Conservation (phyloP, 2,113 vertebrate genomes). For the Microcebus griseorufus region DNA sequence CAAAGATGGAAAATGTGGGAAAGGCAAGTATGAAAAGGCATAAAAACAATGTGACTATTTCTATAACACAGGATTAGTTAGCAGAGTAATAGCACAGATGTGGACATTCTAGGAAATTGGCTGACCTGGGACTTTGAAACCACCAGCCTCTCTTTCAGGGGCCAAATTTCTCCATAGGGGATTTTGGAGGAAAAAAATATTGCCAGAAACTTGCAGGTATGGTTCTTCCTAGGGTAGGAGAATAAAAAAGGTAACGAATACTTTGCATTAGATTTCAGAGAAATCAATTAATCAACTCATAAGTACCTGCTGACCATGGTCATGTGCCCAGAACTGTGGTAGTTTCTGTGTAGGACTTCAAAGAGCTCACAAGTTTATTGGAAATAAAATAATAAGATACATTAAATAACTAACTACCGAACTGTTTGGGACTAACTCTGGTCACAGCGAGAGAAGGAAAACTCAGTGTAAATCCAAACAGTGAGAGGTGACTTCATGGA, state of each 20-base stretch:
- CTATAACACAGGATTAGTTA: not conserved
- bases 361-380: not conserved
- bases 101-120: not conserved
- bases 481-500: not conserved
- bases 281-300: not conserved
- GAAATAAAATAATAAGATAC: not conserved
- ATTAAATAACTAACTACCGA: not conserved
- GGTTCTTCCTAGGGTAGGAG: not conserved
- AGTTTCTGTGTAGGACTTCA: not conserved
- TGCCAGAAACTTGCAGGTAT: not conserved
- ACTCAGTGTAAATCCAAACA: not conserved
- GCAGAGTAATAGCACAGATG: not conserved
- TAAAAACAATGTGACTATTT: not conserved
- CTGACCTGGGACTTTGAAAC: slow-evolving; percentile 11
- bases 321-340: not conserved
- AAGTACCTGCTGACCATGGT: not conserved
- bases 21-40: not conserved
- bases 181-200: not conserved
- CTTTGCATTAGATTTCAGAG: not conserved
- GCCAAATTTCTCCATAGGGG: slow-evolving; percentile 17
- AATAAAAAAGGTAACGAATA: not conserved
- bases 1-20: not conserved
- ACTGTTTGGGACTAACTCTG: not conserved
- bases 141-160: not conserved
- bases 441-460: not conserved